Evolutionary conservation across 2,888 invertebrate genomes (phyloP), one percentile per base, ranked within the genome.

Genomic region (Agonopterix alstromeriana): DNA sequence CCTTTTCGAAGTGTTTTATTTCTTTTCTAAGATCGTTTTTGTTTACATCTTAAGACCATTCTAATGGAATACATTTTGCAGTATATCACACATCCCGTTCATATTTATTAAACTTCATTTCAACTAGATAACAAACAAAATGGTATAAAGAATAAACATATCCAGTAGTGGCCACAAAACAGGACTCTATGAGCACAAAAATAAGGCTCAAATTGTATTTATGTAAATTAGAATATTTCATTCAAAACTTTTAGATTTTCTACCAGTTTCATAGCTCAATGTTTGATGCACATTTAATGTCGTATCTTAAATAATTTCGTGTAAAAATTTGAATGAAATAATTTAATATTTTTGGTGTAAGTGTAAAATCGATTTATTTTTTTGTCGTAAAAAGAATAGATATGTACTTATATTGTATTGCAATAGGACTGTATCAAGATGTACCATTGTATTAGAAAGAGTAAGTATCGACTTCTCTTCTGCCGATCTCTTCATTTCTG

Each of bases 121-220:
- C 17, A 17, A 17, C 17, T 27, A 27, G 27, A 1, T 38, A 38
- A 10, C 10, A 10, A 10, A 38, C 4, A 10, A 10, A 10, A 70
- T 72, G 73, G 71, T 73, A 73, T 78, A 78, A 81, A 80, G 82
- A 85, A 85, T 81, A 54, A 64, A 87, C 87, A 86, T 87, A 87
- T 87, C 85, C 66, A 64, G 59, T 75, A 77, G 73, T 64, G 57
- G 66, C 70, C 76, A 78, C 78, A 77, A 79, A 72, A 68, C 63
- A 61, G 61, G 54, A 70, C 61, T 56, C 56, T 27, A 27, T 3
- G 77, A 84, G 82, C 86, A 83, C 87, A 87, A 86, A 42, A 82
- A 50, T 51, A 54, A 76, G 83, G 82, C 85, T 83, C 86, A 84
- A 84, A 83, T 63, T 68, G 61, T 73, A 70, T 67, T 61, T 69